phyloP scores from a whole-genome alignment of 2,888 invertebrate species.

The Phragmatobia fuliginosa region DNA sequence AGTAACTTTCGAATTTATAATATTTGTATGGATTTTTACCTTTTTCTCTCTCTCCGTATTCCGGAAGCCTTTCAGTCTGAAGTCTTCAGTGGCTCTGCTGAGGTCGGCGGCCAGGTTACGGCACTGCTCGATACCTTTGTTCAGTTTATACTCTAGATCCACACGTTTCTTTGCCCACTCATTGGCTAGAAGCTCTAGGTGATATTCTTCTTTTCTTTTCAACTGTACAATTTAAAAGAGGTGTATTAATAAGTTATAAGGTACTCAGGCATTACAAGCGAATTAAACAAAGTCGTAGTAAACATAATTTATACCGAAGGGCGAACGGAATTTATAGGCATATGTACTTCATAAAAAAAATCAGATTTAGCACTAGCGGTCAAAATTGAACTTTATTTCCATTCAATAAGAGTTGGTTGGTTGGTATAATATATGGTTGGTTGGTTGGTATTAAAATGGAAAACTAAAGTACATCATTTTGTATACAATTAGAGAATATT shows the following conservation, averaged over 20 bases:
- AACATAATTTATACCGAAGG: background rate
- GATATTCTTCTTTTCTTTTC: slow-evolving; percentile 86
- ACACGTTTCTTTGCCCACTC: slow-evolving; percentile 86
- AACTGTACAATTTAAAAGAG: slow-evolving; percentile 64
- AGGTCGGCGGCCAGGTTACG: slow-evolving; percentile 87
- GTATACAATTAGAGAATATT: background rate
- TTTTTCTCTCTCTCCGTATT: slow-evolving; percentile 85
- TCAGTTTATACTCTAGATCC: slow-evolving; percentile 86
- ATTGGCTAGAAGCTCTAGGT: slow-evolving; percentile 81
- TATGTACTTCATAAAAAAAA: too few relatives aligned
- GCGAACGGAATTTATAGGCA: background rate
- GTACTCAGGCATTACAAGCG: too few relatives aligned
- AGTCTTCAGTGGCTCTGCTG: slow-evolving; percentile 87
- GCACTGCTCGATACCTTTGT: slow-evolving; percentile 87
- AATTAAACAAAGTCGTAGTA: too few relatives aligned
- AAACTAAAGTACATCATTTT: background rate
- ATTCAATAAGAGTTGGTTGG: background rate
- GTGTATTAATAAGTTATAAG: background rate
- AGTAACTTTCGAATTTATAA: too few relatives aligned
- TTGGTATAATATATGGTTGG: too few relatives aligned
- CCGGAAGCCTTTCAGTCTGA: slow-evolving; percentile 79
- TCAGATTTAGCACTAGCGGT: background rate
- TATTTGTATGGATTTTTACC: too few relatives aligned
- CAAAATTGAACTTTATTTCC: background rate
- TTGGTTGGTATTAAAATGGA: background rate